Evolutionary conservation across 2,888 invertebrate genomes (phyloP), one percentile per base, ranked within the genome.

Genomic region (Pyrgus malvae): DNA sequence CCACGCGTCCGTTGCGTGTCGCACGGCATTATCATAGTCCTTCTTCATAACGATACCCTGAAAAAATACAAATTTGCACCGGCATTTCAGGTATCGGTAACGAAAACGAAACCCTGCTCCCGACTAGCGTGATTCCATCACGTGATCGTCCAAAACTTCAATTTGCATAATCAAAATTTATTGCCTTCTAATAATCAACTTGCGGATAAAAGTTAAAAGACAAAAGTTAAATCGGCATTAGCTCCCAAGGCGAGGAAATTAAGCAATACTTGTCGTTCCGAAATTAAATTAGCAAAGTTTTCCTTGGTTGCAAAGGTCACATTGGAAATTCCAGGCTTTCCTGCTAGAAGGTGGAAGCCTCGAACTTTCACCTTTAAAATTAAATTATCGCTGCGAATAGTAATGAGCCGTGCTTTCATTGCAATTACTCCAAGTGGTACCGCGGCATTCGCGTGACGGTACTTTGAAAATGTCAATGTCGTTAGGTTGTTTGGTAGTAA

Each of bases 381-480:
- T 69, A 77, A 83, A 81, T 81, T 80, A 83, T 80, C 66, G 70
- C 70, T 75, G 66, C 62, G 78, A 79, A 80, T 83, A 84, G 76
- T 85, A 83, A 83, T 79, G 77, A 76, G 67, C 59, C 63, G 63
- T 68, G 66, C 66, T 68, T 76, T 63, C 59, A 55, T 55, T 72
- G 77, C 76, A 85, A 87, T 86, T 87, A 87, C 80, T 51, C 76
- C 74, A 78, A 84, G 80, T 84, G 86, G 85, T 82, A 85, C 83
- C 73, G 68, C 46, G 62, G 60, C 57, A 66, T 62, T 86, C 74
- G 84, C 85, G 84, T 86, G 85, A 70, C 72, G 63, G 64, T 71
- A 66, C 58, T 67, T 63, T 67, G 78, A 78, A 80, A 78, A 76
- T 71, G 68, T 61, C 65, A 66, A 65, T 66, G 65, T 64, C 63